These are phyloP conservation scores for Salvelinus alpinus DNA, from an alignment of 2,113 vertebrate genomes.

Conservation along the genomic window DNA sequence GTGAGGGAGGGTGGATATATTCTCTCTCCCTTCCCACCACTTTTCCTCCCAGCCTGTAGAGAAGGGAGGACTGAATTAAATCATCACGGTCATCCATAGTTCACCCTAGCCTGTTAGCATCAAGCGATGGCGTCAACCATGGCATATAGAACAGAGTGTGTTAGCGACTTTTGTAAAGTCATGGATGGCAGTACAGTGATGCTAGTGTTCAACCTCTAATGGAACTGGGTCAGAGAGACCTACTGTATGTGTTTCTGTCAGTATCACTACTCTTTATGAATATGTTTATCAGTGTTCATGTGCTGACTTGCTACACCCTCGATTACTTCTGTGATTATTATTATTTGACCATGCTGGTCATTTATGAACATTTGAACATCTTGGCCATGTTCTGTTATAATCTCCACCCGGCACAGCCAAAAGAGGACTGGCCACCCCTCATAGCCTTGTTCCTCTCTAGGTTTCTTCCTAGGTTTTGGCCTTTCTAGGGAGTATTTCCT, in stretches of 20 bases:
- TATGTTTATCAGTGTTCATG: background rate
- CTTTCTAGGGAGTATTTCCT: too few relatives aligned
- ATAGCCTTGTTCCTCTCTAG: too few relatives aligned
- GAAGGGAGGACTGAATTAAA: slow-evolving; percentile 13
- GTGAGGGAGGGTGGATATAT: too few relatives aligned
- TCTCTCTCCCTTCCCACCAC: too few relatives aligned
- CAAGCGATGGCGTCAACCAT: background rate
- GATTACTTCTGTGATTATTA: too few relatives aligned
- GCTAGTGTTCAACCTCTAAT: background rate
- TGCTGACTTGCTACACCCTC: too few relatives aligned
- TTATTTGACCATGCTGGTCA: too few relatives aligned
- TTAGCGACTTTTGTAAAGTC: background rate
- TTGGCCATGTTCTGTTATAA: too few relatives aligned
- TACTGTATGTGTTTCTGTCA: background rate
- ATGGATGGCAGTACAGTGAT: background rate
- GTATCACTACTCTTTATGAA: background rate
- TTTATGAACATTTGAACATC: too few relatives aligned
- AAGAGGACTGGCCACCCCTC: too few relatives aligned
- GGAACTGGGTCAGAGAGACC: background rate
- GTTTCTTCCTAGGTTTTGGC: too few relatives aligned
- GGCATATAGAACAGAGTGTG: background rate
- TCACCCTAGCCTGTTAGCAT: background rate
- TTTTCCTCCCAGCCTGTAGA: background rate
- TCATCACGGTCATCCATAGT: slow-evolving; percentile 7
- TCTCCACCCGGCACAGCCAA: too few relatives aligned